Base-by-base conservation (phyloP, 1,140 invertebrate species). In the Drosophila micromelanica region DNA sequence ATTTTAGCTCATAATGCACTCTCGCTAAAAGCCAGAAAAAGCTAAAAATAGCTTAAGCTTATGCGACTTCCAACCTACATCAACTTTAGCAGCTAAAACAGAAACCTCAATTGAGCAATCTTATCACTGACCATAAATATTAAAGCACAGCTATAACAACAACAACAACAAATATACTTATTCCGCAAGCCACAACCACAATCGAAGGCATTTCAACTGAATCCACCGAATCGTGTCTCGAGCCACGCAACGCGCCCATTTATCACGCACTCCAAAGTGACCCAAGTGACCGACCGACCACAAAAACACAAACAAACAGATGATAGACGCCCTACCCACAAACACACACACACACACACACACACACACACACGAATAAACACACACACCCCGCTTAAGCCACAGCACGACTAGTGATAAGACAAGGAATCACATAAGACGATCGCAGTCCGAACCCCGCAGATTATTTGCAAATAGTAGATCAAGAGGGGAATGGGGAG, bases 121-220 rank as follows among this genome's bases (percentile, higher is more conserved):
- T 87, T 89, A 89, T 89, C 84, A 89, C 48, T 73, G 65, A 46
- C 79, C 84, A 87, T 87, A 87, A 87, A 87, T 84, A 89, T 78
- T 73, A 87, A 87, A 82, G 69, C 67, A 61, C 80, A 65, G 85
- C 81, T 67, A 73, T 51, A 86, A 60, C 55, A 72, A 67, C 59
- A 59, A 73, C 60, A 56, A 70, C 35, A 49, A 12, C 6, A 56
- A 46, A 11, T 23, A 79, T 64, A 73, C 55, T 35, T 57, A 62
- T 23, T 17, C 57, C 20, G 37, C n/a, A 9, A 52, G 30, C n/a
- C 37, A 12, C 40, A 69, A 69, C 63, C 64, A 37, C 54, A 72
- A 57, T 37, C 45, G 27, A 72, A 72, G 52, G 56, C 72, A 49
- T 32, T 42, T 45, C 43, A 65, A 9, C 51, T 32, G 8, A 69